Base-by-base conservation (phyloP, 1,140 invertebrate genomes). In the Teleogryllus occipitalis region DNA sequence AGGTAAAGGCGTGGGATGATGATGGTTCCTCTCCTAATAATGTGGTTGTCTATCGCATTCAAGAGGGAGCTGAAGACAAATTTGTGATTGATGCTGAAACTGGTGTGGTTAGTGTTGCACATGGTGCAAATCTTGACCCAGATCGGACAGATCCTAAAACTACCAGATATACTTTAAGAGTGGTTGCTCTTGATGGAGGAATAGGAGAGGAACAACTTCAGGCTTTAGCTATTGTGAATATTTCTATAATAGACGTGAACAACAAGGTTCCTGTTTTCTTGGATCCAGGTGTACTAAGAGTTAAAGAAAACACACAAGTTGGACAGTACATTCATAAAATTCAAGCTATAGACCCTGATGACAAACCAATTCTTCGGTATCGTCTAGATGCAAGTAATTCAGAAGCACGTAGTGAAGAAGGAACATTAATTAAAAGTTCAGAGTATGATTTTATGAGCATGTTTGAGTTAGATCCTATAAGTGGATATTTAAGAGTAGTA, bases 21-120 rank as follows among this genome's bases (percentile, higher is more conserved):
- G 96, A 98, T 85, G 92, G 94, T 1, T 97, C 95, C 0, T 87
- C 92, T 4, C 94, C 95, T 1, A 96, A 97, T 85, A 97, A 96
- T 85, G 89, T 90, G 78, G 87, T 98, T 0, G 93, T 95, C 7
- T 98, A 98, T 85, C 89, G 95, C 81, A 96, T 98, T 75, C 91
- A 94, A 84, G 90, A 90, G 80, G 97, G 97, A 8, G 95, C 95
- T 4, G 90, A 91, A 46, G 97, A 98, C 84, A 98, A 98, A 87
- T 99, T 98, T 86, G 91, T 95, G 0, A 96, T 98, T 12, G 93
- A 95, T 83, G 89, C 94, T 0, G 91, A 93, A 82, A 91, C 90
- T 0, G 97, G 97, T 0, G 88, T 93, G 0, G 93, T 99, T 49
- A 91, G 91, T n/a, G 93, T 97, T 0, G 94, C 96, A 0, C 88